These are phyloP conservation scores for Horisme vitalbata DNA, from an alignment of 2,888 invertebrate species.

Conservation along the genomic window DNA sequence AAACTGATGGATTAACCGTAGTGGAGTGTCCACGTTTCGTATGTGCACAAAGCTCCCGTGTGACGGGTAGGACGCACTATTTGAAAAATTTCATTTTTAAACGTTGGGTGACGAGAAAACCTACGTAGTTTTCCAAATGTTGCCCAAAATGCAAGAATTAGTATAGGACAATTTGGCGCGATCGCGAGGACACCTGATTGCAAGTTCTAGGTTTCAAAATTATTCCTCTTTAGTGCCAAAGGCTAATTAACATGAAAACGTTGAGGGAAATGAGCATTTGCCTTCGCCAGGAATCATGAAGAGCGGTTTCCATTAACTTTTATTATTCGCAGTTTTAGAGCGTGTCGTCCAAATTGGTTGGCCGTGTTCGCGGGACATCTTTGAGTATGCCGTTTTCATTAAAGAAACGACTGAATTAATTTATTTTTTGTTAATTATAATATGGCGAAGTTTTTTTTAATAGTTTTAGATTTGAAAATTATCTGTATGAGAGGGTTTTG, in stretches of 20 bases:
- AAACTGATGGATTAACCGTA: no score
- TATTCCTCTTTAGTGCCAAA: slow-evolving; percentile 75
- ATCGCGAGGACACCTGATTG: slow-evolving; percentile 21
- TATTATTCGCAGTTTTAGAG: slow-evolving; percentile 78
- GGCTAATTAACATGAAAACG: slow-evolving; percentile 77
- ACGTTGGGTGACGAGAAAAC: no score
- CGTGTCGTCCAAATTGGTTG: slow-evolving; percentile 79
- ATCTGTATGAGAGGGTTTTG: no score
- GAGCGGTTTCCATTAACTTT: slow-evolving; percentile 78
- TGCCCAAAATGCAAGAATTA: no score
- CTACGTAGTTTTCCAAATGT: no score
- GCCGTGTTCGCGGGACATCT: slow-evolving; percentile 71
- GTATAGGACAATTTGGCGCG: slow-evolving; percentile 18
- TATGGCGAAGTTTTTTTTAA: slow-evolving; percentile 2
- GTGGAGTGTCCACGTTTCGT: no score
- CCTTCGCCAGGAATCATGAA: slow-evolving; percentile 75
- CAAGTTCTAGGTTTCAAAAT: slow-evolving; percentile 59
- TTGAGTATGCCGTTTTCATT: slow-evolving; percentile 58
- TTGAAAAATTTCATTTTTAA: no score
- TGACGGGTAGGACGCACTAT: no score
- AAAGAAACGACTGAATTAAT: slow-evolving; percentile 61
- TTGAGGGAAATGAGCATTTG: slow-evolving; percentile 68
- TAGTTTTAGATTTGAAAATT: not conserved
- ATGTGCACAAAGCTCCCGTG: no score
- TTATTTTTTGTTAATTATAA: slow-evolving; percentile 34